A percentile compares a stretch with the other conserved stretches of the same genome.
Evolutionary conservation across 1,140 invertebrate genomes (phyloP).

Genomic region (Ceratina calcarata): DNA sequence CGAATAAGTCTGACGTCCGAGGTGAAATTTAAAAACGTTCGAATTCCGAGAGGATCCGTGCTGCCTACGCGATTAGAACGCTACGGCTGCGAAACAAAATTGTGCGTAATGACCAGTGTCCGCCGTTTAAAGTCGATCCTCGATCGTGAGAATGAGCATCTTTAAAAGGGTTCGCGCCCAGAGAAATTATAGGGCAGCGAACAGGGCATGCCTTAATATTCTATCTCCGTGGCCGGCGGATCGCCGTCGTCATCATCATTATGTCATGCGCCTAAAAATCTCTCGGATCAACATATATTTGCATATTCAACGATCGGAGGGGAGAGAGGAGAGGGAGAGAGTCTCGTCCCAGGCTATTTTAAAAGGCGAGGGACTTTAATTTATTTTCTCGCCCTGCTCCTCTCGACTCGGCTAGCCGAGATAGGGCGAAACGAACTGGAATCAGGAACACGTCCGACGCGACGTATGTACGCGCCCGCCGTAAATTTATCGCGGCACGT

Average conservation of each 20-base stretch:
- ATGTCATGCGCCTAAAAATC: constrained; percentile 62
- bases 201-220: constrained; percentile 56
- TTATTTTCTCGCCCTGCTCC: constrained; percentile 60
- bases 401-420: neutral
- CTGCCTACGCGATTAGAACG: no score
- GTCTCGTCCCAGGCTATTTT: constrained; percentile 31
- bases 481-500: constrained; percentile 56
- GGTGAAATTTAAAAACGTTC: no score
- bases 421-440: constrained; percentile 45
- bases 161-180: constrained; percentile 36
- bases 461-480: constrained; percentile 36
- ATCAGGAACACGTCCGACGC: constrained; percentile 60
- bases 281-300: constrained; percentile 62
- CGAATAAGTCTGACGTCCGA: no score
- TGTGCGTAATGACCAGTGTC: constrained; percentile 49
- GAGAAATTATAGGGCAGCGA: constrained; percentile 54
- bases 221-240: constrained; percentile 52
- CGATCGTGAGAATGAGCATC: constrained; percentile 53
- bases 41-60: no score
- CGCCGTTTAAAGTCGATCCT: constrained; percentile 47
- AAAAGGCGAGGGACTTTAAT: constrained; percentile 57
- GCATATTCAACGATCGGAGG: constrained; percentile 46
- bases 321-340: neutral
- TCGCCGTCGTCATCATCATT: constrained; percentile 59
- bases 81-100: constrained; percentile 39